A percentile compares a stretch with the other conserved stretches of the same genome.
phyloP scores from a whole-genome alignment of 2,888 invertebrate genomes.

The Blera fallax region DNA sequence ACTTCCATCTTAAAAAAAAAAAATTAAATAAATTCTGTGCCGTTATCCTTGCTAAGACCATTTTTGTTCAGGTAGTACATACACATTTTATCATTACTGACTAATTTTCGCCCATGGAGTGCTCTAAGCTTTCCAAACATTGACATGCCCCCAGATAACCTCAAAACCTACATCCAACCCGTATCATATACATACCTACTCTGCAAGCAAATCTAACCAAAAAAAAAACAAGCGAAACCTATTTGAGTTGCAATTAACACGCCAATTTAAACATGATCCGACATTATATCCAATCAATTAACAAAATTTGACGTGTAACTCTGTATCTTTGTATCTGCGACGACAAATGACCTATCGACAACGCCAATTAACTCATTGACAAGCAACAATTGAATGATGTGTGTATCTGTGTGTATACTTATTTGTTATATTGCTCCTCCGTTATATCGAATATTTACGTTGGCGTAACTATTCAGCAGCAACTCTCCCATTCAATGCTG shows the following conservation, averaged over 20 bases:
- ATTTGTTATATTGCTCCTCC: neutral
- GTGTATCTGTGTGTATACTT: neutral
- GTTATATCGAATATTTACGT: neutral
- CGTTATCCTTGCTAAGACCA: neutral
- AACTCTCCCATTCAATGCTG: neutral
- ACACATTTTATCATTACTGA: neutral
- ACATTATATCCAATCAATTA: slow-evolving; percentile 13
- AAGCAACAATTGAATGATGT: neutral
- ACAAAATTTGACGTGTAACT: slow-evolving; percentile 18
- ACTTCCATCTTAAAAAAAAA: too few species aligned
- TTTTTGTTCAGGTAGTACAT: neutral
- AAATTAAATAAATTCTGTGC: too few species aligned
- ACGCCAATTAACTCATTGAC: slow-evolving; percentile 20
- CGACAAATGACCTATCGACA: slow-evolving; percentile 9
- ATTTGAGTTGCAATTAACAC: neutral
- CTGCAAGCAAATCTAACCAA: neutral
- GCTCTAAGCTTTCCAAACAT: neutral
- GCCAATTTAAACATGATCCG: neutral
- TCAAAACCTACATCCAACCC: neutral
- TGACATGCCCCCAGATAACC: neutral
- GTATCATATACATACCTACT: neutral
- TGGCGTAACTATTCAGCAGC: neutral
- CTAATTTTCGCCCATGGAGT: too few species aligned
- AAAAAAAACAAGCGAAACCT: neutral
- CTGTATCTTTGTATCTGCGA: neutral